Evolutionary conservation across 1,140 invertebrate genomes (phyloP).

Genomic region (Scaptomyza hsui): DNA sequence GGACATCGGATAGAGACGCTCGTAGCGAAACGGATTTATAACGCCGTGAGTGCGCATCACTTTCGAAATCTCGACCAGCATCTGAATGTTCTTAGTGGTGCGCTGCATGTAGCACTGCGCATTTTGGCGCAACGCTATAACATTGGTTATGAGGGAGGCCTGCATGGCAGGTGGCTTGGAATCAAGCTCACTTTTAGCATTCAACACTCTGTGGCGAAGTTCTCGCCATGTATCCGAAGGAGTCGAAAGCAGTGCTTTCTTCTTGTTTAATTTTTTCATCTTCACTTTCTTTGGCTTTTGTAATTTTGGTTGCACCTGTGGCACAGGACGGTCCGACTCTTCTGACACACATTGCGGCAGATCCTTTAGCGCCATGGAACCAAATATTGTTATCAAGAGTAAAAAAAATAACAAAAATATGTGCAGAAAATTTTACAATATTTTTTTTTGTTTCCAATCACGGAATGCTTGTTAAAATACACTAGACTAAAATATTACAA

Average conservation of each 20-base stretch:
- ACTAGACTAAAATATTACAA: not conserved
- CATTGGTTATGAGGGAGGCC: not conserved
- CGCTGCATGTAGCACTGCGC: slow-evolving; percentile 9
- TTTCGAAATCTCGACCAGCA: slow-evolving; percentile 19
- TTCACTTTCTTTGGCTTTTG: not conserved
- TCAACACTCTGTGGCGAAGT: slow-evolving; percentile 4
- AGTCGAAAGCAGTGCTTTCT: not conserved
- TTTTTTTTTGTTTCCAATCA: not conserved
- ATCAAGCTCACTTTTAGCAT: not conserved
- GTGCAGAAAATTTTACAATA: not conserved
- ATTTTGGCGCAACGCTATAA: not conserved
- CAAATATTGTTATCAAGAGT: not conserved
- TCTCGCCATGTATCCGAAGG: not conserved
- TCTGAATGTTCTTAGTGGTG: slow-evolving; percentile 18
- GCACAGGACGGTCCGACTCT: not conserved
- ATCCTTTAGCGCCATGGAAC: not conserved
- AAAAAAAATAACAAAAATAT: not conserved
- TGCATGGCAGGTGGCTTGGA: not conserved
- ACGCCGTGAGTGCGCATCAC: slow-evolving; percentile 19
- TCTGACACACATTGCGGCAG: not conserved
- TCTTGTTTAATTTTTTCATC: not conserved
- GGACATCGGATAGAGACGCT: slow-evolving; percentile 1
- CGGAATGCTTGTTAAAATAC: not conserved
- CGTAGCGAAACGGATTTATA: slow-evolving; percentile 13
- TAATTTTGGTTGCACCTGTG: too few relatives aligned